These are phyloP conservation scores for Neuroscelio doddi DNA, from an alignment of 2,888 invertebrate species.

Conservation along the genomic window DNA sequence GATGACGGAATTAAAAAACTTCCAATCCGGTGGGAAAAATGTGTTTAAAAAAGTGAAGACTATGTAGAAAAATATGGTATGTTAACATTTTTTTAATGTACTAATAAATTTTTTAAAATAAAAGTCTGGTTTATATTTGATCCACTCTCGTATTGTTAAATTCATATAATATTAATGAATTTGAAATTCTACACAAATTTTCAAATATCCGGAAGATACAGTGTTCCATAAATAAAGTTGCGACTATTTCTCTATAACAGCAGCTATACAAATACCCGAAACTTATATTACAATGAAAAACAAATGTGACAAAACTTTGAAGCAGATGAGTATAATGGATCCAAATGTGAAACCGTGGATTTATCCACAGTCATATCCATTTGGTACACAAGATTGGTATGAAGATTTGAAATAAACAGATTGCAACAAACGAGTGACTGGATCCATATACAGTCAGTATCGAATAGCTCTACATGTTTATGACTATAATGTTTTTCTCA, in stretches of 20 bases:
- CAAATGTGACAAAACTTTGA: constrained; percentile 33
- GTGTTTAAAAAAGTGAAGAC: too few species aligned
- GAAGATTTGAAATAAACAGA: neutral
- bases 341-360: constrained; percentile 43
- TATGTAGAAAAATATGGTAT: too few species aligned
- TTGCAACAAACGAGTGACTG: constrained; percentile 9
- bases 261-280: constrained; percentile 46
- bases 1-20: too few species aligned
- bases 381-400: constrained; percentile 19
- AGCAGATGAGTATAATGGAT: constrained; percentile 39
- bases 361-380: constrained; percentile 26
- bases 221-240: constrained; percentile 27
- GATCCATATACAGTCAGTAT: constrained; percentile 11
- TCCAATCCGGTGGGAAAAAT: too few species aligned
- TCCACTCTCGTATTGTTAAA: too few species aligned
- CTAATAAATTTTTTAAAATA: too few species aligned
- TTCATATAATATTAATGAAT: too few species aligned
- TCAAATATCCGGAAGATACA: constrained; percentile 20
- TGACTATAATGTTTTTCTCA: constrained; percentile 15
- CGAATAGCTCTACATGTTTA: constrained; percentile 17
- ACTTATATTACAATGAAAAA: constrained; percentile 42
- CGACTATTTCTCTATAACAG: constrained; percentile 42
- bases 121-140: too few species aligned
- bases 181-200: too few species aligned
- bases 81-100: too few species aligned